phyloP scores from a whole-genome alignment of 1,140 invertebrate genomes.

The Pentalonia nigronervosa region DNA sequence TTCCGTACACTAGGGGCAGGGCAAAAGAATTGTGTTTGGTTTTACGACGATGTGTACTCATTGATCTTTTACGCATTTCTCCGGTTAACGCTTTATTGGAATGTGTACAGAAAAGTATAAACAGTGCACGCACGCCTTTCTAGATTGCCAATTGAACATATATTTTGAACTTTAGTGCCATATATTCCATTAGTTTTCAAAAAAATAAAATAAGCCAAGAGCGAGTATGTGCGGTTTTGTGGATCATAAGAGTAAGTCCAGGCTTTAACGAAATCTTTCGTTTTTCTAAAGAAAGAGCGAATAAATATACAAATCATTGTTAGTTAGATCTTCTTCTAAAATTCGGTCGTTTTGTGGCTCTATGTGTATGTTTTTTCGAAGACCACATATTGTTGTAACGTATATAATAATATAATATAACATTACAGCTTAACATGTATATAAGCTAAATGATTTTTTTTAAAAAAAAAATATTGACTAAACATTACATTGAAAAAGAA shows the following conservation, averaged over 20 bases:
- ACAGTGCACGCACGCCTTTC: background rate
- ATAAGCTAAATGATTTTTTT: too few relatives aligned
- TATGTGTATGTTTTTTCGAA: background rate
- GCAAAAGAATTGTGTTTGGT: background rate
- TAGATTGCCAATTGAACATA: conserved; percentile 8
- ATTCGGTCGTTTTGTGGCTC: background rate
- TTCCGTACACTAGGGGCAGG: background rate
- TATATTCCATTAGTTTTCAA: background rate
- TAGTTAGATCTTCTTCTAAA: background rate
- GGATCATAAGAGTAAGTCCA: background rate
- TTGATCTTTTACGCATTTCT: background rate
- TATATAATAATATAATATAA: background rate
- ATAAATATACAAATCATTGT: background rate
- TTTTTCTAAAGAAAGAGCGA: background rate
- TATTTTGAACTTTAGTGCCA: background rate
- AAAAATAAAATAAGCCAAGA: background rate
- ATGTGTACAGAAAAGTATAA: background rate
- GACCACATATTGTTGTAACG: background rate
- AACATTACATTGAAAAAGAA: background rate
- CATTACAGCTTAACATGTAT: too few relatives aligned
- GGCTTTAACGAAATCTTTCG: background rate
- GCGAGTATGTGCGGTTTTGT: background rate
- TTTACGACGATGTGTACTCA: background rate
- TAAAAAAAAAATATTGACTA: background rate
- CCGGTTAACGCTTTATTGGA: background rate